Conservation (phyloP, 2,888 invertebrate genomes). For the Beris chalybata region DNA sequence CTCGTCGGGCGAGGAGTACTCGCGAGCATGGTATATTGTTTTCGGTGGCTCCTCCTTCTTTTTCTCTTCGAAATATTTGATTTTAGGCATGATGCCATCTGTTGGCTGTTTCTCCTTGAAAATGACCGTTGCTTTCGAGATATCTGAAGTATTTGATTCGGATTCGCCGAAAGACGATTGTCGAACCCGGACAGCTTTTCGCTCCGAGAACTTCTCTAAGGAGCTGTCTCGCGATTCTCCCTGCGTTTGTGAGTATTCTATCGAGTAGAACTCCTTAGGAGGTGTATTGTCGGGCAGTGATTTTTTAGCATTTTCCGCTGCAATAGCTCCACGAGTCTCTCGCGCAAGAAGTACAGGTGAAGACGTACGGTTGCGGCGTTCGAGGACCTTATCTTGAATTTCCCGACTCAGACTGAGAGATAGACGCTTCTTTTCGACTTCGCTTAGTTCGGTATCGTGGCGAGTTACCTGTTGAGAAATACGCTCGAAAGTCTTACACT, state of each 20-base stretch:
- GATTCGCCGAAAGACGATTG: conserved; percentile 66
- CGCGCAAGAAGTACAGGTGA: conserved; percentile 57
- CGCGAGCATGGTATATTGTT: conserved; percentile 60
- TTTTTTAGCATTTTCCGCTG: conserved; percentile 59
- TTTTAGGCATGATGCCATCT: conserved; percentile 68
- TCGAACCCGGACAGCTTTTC: conserved; percentile 37
- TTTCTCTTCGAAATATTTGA: conserved; percentile 78
- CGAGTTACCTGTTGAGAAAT: conserved; percentile 47
- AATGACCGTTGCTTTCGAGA: conserved; percentile 71
- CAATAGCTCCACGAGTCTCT: conserved; percentile 66
- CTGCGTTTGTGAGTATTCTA: conserved; percentile 45
- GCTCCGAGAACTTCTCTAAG: conserved; percentile 19
- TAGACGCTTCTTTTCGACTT: conserved; percentile 72
- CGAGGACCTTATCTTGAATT: conserved; percentile 64
- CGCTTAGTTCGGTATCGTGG: conserved; percentile 50
- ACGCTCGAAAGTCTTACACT: conserved; percentile 36
- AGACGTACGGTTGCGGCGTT: conserved; percentile 44
- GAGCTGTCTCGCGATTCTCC: conserved; percentile 27
- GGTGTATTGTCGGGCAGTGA: conserved; percentile 47
- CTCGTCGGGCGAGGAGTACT: conserved; percentile 60
- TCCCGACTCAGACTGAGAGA: conserved; percentile 75
- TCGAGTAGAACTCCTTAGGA: conserved; percentile 38
- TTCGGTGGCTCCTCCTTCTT: conserved; percentile 59
- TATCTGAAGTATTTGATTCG: conserved; percentile 73
- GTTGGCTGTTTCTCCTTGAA: conserved; percentile 59